Conservation (phyloP, 2,888 invertebrate genomes). For the Euspilapteryx auroguttella region DNA sequence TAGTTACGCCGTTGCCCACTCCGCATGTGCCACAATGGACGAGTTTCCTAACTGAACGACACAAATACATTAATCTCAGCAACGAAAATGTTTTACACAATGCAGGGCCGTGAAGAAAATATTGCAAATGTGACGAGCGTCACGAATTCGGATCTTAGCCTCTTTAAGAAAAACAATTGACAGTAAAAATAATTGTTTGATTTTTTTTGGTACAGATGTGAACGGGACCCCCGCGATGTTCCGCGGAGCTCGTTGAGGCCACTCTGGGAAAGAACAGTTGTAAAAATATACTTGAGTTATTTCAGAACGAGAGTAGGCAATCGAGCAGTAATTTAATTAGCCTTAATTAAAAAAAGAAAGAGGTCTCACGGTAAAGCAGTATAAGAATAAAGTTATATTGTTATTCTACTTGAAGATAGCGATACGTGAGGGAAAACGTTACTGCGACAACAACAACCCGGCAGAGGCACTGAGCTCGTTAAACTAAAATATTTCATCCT, state of each 20-base stretch:
- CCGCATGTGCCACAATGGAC: not conserved
- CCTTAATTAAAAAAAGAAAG: conserved; percentile 32
- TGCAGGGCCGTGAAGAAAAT: too few relatives aligned
- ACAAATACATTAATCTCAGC: conserved; percentile 34
- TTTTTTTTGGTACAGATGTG: not conserved
- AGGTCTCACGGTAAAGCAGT: too few relatives aligned
- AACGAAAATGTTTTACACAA: not conserved
- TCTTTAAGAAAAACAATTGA: conserved; percentile 1
- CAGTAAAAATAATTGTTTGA: conserved; percentile 4
- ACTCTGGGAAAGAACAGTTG: too few relatives aligned
- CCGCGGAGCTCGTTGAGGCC: too few relatives aligned
- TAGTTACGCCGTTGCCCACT: conserved; percentile 31
- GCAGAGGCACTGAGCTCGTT: too few relatives aligned
- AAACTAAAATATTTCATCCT: too few relatives aligned
- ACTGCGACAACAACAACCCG: too few relatives aligned
- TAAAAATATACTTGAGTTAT: too few relatives aligned
- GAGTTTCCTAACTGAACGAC: conserved; percentile 43
- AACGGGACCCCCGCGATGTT: conserved; percentile 10
- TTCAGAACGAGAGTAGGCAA: too few relatives aligned
- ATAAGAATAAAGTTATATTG: conserved; percentile 16
- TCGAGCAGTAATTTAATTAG: conserved; percentile 47
- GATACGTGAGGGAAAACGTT: too few relatives aligned
- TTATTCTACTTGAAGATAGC: too few relatives aligned
- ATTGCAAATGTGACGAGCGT: not conserved
- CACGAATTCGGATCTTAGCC: not conserved